Percentiles rank a stretch among this genome's conserved stretches.
phyloP scores from a whole-genome alignment of 1,140 invertebrate genomes.

The Leptonema lineaticorne region DNA sequence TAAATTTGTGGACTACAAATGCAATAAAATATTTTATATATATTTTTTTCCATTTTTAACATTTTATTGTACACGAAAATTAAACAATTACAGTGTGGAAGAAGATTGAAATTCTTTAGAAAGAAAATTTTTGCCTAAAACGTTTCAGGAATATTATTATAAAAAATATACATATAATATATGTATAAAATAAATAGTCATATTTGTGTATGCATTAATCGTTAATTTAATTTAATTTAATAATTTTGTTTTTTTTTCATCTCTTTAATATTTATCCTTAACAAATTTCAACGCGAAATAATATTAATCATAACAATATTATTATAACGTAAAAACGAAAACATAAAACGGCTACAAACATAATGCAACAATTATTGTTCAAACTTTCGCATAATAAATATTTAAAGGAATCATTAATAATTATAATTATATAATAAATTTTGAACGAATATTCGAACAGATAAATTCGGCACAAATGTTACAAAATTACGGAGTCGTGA shows the following conservation, averaged over 20 bases:
- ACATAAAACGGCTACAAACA: not conserved
- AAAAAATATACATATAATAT: conserved; percentile 9
- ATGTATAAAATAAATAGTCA: conserved; percentile 3
- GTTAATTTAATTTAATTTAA: not conserved
- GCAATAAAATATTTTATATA: not conserved
- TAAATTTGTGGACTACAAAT: too few relatives aligned
- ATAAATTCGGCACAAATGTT: not conserved
- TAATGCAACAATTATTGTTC: too few relatives aligned
- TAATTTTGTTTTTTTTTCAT: not conserved
- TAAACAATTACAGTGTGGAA: too few relatives aligned
- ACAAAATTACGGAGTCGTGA: too few relatives aligned
- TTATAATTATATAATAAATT: not conserved
- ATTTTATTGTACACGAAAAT: not conserved
- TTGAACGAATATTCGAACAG: not conserved
- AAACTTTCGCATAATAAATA: too few relatives aligned
- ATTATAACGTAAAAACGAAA: not conserved
- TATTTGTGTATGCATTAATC: not conserved
- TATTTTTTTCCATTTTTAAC: not conserved
- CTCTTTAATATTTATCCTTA: too few relatives aligned
- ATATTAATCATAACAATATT: not conserved
- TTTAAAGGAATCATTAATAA: not conserved
- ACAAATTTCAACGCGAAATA: conserved; percentile 6
- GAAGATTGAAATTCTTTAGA: too few relatives aligned
- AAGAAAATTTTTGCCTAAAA: conserved; percentile 1
- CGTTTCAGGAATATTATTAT: conserved; percentile 4